phyloP scores from a whole-genome alignment of 2,113 vertebrate genomes.

The Anas platyrhynchos region DNA sequence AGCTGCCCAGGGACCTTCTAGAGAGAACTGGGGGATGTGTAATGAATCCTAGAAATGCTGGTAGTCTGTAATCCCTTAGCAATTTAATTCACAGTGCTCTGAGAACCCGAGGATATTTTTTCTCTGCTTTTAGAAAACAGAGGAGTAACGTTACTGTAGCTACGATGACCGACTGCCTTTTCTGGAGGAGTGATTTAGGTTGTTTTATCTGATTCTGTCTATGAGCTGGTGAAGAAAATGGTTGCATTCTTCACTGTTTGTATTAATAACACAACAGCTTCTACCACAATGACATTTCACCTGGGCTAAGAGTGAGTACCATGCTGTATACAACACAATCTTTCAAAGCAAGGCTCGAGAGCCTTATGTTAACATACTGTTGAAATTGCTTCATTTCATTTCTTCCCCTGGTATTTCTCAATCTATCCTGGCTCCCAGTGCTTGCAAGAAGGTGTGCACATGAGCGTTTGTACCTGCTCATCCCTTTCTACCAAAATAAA shows the following conservation, averaged over 20 bases:
- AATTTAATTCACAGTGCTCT: neutral
- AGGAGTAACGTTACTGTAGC: neutral
- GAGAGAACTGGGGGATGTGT: neutral
- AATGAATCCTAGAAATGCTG: neutral
- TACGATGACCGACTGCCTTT: neutral
- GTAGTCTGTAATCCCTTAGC: neutral
- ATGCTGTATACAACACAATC: neutral
- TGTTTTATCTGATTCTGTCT: neutral
- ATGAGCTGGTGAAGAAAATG: neutral
- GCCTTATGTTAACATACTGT: neutral
- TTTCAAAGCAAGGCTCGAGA: neutral
- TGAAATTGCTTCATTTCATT: neutral
- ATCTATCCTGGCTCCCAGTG: neutral
- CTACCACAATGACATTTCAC: neutral
- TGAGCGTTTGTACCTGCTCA: neutral
- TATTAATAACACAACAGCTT: neutral
- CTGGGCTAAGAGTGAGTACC: neutral
- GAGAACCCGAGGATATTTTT: neutral
- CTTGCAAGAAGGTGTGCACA: fast-evolving
- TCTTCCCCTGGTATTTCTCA: neutral
- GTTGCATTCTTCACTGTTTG: neutral
- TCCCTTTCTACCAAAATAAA: neutral
- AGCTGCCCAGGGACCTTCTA: neutral
- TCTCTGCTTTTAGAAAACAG: neutral
- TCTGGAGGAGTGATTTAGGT: neutral